These are phyloP conservation scores for Drosophila oshimai DNA, from an alignment of 1,140 invertebrate genomes.

Conservation along the genomic window DNA sequence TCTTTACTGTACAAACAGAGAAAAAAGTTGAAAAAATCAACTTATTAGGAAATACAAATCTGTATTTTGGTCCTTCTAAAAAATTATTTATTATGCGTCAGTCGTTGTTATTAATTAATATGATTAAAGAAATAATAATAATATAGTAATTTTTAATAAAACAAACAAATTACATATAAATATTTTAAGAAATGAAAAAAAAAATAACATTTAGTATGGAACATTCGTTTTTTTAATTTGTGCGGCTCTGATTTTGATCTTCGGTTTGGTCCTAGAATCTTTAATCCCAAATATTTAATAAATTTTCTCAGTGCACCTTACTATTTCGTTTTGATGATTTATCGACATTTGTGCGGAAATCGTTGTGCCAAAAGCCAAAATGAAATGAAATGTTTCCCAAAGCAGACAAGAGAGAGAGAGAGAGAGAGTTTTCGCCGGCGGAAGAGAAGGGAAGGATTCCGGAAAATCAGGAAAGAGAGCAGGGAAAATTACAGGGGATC, in stretches of 20 bases:
- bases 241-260: no score
- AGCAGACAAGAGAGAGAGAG: constrained; percentile 18
- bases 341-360: constrained; percentile 77
- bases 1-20: background rate
- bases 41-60: background rate
- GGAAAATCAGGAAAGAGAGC: background rate
- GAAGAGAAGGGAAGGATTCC: background rate
- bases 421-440: background rate
- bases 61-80: background rate
- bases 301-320: constrained; percentile 21
- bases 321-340: constrained; percentile 65
- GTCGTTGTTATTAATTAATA: no score
- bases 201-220: no score
- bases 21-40: no score
- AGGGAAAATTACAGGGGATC: constrained; percentile 43
- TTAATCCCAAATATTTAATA: background rate
- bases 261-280: no score
- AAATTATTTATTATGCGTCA: no score
- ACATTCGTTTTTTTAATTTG: no score
- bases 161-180: no score
- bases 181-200: no score
- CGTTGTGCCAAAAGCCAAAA: constrained; percentile 65
- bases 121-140: no score
- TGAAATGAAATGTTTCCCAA: constrained; percentile 48
- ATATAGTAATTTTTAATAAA: no score